Evolutionary conservation across 2,888 invertebrate genomes (phyloP).

Genomic region (Diarsia dahlii): DNA sequence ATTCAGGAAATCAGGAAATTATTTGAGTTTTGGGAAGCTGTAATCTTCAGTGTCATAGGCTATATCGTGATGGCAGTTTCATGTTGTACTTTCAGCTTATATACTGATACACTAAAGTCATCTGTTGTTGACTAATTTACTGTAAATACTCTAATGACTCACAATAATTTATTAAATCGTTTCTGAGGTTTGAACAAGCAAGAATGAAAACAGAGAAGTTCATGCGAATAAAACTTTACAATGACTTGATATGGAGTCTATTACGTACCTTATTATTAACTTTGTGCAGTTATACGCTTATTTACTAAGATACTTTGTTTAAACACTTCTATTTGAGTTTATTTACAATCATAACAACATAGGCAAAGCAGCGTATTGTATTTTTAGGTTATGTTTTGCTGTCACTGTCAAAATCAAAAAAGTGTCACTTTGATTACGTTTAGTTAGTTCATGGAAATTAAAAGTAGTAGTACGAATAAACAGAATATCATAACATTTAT

Average conservation of each 20-base stretch:
- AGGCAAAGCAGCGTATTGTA: neutral
- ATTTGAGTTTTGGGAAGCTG: too few relatives aligned
- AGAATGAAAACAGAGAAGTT: neutral
- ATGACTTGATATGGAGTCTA: neutral
- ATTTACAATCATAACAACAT: slow-evolving; percentile 25
- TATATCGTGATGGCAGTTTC: neutral
- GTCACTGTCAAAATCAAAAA: slow-evolving; percentile 7
- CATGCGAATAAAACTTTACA: neutral
- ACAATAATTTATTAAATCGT: neutral
- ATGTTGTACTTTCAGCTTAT: neutral
- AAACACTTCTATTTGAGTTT: neutral
- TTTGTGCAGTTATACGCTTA: neutral
- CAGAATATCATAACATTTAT: too few relatives aligned
- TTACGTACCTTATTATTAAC: slow-evolving; percentile 15
- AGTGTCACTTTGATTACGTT: neutral
- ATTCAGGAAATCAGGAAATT: too few relatives aligned
- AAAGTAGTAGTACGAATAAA: neutral
- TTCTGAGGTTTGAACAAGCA: neutral
- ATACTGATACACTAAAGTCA: neutral
- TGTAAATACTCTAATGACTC: neutral
- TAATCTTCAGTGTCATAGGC: too few relatives aligned
- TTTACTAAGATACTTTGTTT: neutral
- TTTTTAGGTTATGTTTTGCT: slow-evolving; percentile 32
- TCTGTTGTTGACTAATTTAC: neutral
- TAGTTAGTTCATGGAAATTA: neutral